These are phyloP conservation scores for Hypanus sabinus DNA, from an alignment of 2,113 vertebrate genomes.

Conservation along the genomic window DNA sequence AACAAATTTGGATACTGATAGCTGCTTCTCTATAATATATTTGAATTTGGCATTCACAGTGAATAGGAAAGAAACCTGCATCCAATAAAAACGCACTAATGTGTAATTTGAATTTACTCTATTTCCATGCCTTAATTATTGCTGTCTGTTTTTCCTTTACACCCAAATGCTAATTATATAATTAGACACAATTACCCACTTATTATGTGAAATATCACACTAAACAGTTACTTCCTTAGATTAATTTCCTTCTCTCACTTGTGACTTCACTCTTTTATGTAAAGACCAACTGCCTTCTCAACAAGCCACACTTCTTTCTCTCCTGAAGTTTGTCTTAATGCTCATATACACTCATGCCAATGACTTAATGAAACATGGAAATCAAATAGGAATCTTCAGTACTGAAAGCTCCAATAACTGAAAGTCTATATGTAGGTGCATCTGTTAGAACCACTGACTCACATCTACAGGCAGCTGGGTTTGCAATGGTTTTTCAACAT, in stretches of 20 bases:
- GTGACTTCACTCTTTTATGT: background rate
- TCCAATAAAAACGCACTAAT: background rate
- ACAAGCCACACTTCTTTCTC: background rate
- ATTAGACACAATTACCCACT: background rate
- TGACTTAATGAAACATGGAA: background rate
- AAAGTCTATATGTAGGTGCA: background rate
- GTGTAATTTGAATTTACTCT: background rate
- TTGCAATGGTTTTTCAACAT: too few species aligned
- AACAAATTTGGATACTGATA: background rate
- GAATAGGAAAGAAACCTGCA: background rate
- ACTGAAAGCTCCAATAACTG: background rate
- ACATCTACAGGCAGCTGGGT: too few species aligned
- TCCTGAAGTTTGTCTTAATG: background rate
- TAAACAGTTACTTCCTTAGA: background rate
- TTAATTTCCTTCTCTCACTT: background rate
- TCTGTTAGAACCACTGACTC: too few species aligned
- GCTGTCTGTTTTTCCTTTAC: slow-evolving; percentile 14
- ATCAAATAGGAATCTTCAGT: background rate
- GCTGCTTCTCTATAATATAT: background rate
- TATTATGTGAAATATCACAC: background rate
- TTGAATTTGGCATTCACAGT: background rate
- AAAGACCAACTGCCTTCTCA: background rate
- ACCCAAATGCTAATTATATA: slow-evolving; percentile 1
- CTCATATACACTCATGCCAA: background rate
- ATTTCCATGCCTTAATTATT: slow-evolving; percentile 5